Evolutionary conservation across 1,140 invertebrate genomes (phyloP).

Genomic region (Thaumatotibia leucotreta): DNA sequence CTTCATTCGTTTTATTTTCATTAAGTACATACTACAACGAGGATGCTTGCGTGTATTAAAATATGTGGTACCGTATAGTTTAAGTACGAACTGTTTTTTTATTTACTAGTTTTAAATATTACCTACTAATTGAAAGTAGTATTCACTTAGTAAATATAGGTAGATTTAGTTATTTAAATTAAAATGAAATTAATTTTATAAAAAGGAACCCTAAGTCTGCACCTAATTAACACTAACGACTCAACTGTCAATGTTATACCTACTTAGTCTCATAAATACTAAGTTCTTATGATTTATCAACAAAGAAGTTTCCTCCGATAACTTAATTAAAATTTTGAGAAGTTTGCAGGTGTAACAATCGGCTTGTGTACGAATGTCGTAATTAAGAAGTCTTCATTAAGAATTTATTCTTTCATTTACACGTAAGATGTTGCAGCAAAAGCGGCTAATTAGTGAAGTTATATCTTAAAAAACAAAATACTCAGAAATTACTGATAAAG

Average conservation of each 20-base stretch:
- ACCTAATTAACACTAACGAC: conserved; percentile 12
- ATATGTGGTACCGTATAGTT: too few species aligned
- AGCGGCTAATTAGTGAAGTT: not conserved
- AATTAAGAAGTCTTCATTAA: conserved; percentile 34
- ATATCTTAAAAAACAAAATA: too few species aligned
- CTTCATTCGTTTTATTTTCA: too few species aligned
- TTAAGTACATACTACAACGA: too few species aligned
- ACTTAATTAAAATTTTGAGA: conserved; percentile 27
- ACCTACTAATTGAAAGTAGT: too few species aligned
- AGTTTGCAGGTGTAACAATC: conserved; percentile 17
- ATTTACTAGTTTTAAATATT: too few species aligned
- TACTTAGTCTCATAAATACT: not conserved
- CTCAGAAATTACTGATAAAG: too few species aligned
- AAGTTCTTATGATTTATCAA: conserved; percentile 10
- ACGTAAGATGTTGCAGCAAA: not conserved
- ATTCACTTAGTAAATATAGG: too few species aligned
- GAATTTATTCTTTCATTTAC: conserved; percentile 18
- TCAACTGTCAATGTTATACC: not conserved
- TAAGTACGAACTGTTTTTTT: too few species aligned
- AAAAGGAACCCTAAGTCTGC: not conserved
- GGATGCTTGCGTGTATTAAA: too few species aligned
- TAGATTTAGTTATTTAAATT: too few species aligned
- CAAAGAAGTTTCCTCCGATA: conserved; percentile 16
- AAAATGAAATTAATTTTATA: too few species aligned
- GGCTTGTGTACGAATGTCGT: conserved; percentile 16